Evolutionary conservation across 1,140 invertebrate genomes (phyloP).

Genomic region (Drosophila murphyi): DNA sequence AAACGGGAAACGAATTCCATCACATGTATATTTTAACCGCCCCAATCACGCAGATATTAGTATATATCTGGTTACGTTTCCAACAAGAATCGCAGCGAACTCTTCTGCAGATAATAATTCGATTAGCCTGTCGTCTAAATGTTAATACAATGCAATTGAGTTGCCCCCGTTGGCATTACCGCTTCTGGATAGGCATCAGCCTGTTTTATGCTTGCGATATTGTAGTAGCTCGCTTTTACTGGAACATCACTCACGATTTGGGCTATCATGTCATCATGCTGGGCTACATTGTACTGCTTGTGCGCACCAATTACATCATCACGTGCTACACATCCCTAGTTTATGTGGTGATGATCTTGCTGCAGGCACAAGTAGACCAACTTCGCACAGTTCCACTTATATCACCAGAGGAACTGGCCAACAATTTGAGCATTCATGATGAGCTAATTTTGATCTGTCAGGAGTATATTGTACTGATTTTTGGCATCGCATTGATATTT

Average conservation of each 20-base stretch:
- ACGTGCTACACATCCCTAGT: conserved; percentile 20
- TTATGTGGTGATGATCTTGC: not conserved
- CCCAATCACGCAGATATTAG: conserved; percentile 4
- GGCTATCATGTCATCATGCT: not conserved
- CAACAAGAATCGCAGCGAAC: conserved; percentile 4
- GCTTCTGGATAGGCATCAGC: not conserved
- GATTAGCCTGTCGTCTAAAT: not conserved
- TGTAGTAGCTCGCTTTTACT: not conserved
- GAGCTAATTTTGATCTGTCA: conserved; percentile 22
- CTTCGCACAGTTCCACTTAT: not conserved
- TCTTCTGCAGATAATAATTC: not conserved
- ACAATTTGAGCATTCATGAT: conserved; percentile 5
- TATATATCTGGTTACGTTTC: not conserved
- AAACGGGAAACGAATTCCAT: not conserved
- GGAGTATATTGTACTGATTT: conserved; percentile 8
- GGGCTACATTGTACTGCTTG: not conserved
- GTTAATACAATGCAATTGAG: conserved; percentile 10
- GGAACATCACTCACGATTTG: not conserved
- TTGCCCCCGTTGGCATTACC: conserved; percentile 4
- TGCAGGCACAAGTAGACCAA: conserved; percentile 5
- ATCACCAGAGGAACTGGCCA: not conserved
- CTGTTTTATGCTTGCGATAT: not conserved
- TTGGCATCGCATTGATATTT: conserved; percentile 10
- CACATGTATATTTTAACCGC: not conserved
- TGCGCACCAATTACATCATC: conserved; percentile 12